phyloP scores from a whole-genome alignment of 2,113 vertebrate species.

The Elachura formosa region DNA sequence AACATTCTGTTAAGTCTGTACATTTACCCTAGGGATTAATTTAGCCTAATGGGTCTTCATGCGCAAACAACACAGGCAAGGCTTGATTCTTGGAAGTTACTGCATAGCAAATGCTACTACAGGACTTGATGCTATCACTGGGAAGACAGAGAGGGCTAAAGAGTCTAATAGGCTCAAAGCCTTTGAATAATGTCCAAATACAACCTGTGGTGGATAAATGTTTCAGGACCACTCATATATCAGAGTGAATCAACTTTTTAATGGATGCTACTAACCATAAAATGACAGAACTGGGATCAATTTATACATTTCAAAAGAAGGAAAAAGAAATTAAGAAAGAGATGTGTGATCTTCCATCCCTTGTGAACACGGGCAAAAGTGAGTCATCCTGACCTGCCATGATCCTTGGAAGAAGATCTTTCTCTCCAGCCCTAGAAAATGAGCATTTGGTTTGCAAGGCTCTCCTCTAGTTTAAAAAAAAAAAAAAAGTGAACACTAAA shows the following conservation, averaged over 20 bases:
- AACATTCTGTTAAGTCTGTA: constrained; percentile 34
- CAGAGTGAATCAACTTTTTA: neutral
- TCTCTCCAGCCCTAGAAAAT: neutral
- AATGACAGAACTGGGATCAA: neutral
- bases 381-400: neutral
- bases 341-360: neutral
- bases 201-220: neutral
- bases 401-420: neutral
- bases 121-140: neutral
- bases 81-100: constrained; percentile 20
- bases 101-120: neutral
- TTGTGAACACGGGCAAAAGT: neutral
- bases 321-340: neutral
- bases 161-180: constrained; percentile 1
- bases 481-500: neutral
- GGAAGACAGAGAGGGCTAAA: neutral
- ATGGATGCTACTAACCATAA: neutral
- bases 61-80: neutral
- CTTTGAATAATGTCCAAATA: neutral
- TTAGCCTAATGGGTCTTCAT: constrained; percentile 47
- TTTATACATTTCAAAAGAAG: neutral
- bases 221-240: neutral
- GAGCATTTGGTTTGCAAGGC: neutral
- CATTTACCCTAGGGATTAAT: constrained; percentile 16
- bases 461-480: neutral